Conservation (phyloP, 2,113 vertebrate genomes). For the Ovibos moschatus region DNA sequence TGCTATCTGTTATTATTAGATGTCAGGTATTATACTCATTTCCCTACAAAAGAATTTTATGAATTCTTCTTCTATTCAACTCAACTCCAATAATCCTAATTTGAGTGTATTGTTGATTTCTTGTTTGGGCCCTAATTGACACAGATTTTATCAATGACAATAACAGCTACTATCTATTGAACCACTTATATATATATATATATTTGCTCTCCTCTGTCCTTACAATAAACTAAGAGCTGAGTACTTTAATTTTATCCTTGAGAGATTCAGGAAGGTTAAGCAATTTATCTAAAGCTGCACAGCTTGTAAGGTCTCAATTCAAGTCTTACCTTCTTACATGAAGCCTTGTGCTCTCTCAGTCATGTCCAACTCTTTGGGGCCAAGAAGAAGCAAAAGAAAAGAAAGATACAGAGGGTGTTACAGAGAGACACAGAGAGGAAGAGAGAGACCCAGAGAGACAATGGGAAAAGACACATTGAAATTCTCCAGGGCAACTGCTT, state of each 20-base stretch:
- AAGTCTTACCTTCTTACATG: not conserved
- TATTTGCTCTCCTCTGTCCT: not conserved
- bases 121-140: not conserved
- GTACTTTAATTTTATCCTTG: not conserved
- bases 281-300: not conserved
- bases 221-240: not conserved
- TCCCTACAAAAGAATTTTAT: not conserved
- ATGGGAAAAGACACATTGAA: not conserved
- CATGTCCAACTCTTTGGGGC: not conserved
- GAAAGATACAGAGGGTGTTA: not conserved
- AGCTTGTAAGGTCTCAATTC: not conserved
- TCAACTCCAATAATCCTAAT: not conserved
- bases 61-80: not conserved
- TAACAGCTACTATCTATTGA: not conserved
- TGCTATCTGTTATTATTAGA: not conserved
- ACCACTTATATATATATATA: not conserved
- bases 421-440: not conserved
- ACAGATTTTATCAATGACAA: not conserved
- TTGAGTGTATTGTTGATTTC: not conserved
- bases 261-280: not conserved
- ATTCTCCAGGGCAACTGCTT: not conserved
- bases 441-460: not conserved
- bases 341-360: not conserved
- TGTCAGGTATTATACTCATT: not conserved
- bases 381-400: not conserved